These are phyloP conservation scores for Ceyx melanurus DNA, from an alignment of 2,113 vertebrate species.

Conservation along the genomic window DNA sequence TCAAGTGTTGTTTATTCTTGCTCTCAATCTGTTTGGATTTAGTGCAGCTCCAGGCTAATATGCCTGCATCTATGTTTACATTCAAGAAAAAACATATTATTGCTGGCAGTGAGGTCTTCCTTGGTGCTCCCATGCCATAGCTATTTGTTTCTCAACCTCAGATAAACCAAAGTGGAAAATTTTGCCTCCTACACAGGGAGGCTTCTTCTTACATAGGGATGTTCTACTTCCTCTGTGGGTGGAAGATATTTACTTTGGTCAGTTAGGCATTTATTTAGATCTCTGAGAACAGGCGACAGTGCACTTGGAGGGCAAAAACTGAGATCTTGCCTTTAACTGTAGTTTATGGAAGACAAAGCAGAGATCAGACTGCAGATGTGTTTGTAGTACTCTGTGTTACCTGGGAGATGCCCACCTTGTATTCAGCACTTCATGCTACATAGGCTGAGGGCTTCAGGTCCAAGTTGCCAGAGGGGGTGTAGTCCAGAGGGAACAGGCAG, in stretches of 20 bases:
- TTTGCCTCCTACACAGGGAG: background rate
- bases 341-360: background rate
- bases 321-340: background rate
- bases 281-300: background rate
- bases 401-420: background rate
- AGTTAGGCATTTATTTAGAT: background rate
- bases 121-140: background rate
- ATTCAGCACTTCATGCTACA: background rate
- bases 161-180: background rate
- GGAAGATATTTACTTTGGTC: background rate
- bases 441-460: background rate
- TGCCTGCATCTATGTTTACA: slow-evolving; percentile 41
- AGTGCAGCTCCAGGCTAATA: background rate
- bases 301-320: background rate
- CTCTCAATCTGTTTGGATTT: slow-evolving; percentile 6
- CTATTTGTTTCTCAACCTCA: background rate
- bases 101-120: background rate
- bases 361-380: background rate
- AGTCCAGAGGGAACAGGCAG: background rate
- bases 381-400: background rate
- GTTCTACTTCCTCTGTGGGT: background rate
- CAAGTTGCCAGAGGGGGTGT: background rate
- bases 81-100: background rate
- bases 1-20: slow-evolving; percentile 31
- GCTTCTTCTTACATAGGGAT: background rate